Conservation (phyloP, 2,797 vertebrate species). For the Rachycentron canadum region DNA sequence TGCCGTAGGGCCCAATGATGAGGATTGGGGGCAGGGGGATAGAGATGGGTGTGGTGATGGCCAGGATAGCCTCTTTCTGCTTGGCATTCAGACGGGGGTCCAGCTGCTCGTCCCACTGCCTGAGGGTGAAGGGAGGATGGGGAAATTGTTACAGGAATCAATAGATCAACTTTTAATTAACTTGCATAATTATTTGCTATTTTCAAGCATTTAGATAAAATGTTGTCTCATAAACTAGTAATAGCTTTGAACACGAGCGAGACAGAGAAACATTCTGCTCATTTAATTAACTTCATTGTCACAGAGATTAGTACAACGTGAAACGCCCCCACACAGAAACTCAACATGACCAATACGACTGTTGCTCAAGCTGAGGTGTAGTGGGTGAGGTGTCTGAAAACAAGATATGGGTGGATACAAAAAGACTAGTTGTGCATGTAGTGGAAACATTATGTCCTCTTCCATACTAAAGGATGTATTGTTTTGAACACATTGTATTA, state of each 20-base stretch:
- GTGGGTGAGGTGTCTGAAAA: neutral
- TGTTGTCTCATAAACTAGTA: neutral
- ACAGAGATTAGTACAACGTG: neutral
- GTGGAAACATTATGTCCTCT: no score
- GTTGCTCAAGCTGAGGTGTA: neutral
- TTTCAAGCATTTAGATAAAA: conserved; percentile 9
- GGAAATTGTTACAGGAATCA: conserved; percentile 20
- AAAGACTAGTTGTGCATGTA: no score
- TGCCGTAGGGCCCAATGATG: conserved; percentile 98
- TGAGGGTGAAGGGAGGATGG: conserved; percentile 63
- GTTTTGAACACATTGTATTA: neutral
- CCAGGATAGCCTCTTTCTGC: conserved; percentile 98
- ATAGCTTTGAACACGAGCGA: neutral
- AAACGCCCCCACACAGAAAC: neutral
- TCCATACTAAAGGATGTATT: neutral
- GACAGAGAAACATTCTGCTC: neutral
- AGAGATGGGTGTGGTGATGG: conserved; percentile 95
- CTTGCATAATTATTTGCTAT: neutral
- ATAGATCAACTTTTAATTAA: neutral
- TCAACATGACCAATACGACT: neutral
- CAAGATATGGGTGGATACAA: neutral
- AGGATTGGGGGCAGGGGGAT: conserved; percentile 95
- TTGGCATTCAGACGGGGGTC: conserved; percentile 98
- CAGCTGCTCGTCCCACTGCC: conserved; percentile 99
- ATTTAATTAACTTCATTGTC: conserved; percentile 25